phyloP scores from a whole-genome alignment of 2,888 invertebrate genomes.

The Hypena proboscidalis region DNA sequence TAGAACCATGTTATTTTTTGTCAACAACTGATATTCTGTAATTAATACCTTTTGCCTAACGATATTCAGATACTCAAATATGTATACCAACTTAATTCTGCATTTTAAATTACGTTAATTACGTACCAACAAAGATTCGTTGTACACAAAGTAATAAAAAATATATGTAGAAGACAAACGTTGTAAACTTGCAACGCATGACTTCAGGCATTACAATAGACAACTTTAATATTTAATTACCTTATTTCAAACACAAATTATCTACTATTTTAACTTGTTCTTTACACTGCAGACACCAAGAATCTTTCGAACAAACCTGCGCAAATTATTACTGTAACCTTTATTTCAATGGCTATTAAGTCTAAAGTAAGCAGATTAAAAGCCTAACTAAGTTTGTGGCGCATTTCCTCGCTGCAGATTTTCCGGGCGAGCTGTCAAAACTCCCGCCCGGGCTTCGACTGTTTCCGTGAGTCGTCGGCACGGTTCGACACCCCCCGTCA shows the following conservation, averaged over 20 bases:
- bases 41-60: no score
- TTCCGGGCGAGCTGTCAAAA: constrained; percentile 75
- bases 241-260: not conserved
- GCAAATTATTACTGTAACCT: constrained; percentile 15
- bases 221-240: no score
- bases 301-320: constrained; percentile 18
- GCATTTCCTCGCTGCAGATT: constrained; percentile 71
- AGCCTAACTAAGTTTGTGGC: constrained; percentile 40
- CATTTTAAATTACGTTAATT: no score
- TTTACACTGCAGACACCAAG: constrained; percentile 18
- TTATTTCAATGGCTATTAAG: constrained; percentile 37
- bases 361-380: constrained; percentile 39
- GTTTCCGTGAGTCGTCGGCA: constrained; percentile 68
- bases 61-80: no score
- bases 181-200: no score
- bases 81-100: no score
- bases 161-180: no score
- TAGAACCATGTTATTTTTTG: no score
- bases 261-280: not conserved
- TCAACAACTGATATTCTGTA: no score
- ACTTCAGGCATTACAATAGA: no score
- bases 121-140: no score
- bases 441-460: constrained; percentile 64
- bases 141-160: no score
- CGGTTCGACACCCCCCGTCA: constrained; percentile 59